These are phyloP conservation scores for Halesus radiatus DNA, from an alignment of 1,140 invertebrate genomes.

Conservation along the genomic window DNA sequence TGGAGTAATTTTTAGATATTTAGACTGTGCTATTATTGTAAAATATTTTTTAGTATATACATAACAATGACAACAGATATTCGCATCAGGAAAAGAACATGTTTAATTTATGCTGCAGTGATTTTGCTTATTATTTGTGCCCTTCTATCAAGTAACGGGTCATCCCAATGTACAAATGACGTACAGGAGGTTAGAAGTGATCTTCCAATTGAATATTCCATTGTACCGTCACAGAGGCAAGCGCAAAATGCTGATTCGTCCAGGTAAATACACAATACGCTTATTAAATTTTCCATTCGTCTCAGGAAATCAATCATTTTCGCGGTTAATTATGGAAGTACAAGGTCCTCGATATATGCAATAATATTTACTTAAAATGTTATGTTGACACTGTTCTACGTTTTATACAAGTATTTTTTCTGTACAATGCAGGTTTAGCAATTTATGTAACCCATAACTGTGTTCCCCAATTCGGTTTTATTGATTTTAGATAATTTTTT, in stretches of 20 bases:
- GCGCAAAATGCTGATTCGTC: conserved; percentile 26
- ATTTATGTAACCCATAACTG: too few relatives aligned
- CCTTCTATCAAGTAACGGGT: conserved; percentile 50
- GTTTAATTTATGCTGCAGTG: conserved; percentile 40
- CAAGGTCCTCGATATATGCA: neutral
- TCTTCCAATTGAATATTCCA: conserved; percentile 83
- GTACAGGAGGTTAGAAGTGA: conserved; percentile 65
- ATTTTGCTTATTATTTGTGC: conserved; percentile 43
- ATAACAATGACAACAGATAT: conserved; percentile 52
- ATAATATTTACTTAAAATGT: conserved; percentile 1
- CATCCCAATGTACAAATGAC: conserved; percentile 46
- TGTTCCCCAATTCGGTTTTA: too few relatives aligned
- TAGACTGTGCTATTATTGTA: conserved; percentile 41
- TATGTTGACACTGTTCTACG: too few relatives aligned
- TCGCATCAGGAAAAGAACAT: conserved; percentile 46
- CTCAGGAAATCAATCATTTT: conserved; percentile 24
- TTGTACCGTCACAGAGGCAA: conserved; percentile 78
- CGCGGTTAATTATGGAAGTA: conserved; percentile 5
- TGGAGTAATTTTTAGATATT: conserved; percentile 27
- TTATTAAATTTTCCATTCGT: neutral
- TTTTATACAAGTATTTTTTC: too few relatives aligned
- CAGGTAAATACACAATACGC: conserved; percentile 22
- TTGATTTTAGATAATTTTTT: too few relatives aligned
- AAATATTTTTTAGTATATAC: neutral
- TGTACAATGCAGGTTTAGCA: too few relatives aligned